Evolutionary conservation across 2,888 invertebrate species (phyloP).

Genomic region (Falcaria lacertinaria): DNA sequence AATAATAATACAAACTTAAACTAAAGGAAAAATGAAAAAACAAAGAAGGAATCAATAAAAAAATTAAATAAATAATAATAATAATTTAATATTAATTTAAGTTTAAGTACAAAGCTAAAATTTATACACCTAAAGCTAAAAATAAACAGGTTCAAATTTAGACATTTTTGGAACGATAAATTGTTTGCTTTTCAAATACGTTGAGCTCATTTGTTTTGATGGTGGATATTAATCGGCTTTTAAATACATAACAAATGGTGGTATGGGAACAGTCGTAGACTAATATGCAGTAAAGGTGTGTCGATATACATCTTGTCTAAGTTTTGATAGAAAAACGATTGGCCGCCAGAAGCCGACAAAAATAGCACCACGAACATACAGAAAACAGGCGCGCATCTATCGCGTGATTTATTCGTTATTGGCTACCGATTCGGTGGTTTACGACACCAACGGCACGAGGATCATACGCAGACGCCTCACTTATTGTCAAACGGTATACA

Average conservation of each 20-base stretch:
- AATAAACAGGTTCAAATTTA: too few species aligned
- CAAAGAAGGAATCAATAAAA: too few species aligned
- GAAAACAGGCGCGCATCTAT: constrained; percentile 70
- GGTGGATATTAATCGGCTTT: constrained; percentile 19
- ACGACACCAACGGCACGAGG: constrained; percentile 44
- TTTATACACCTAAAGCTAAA: too few species aligned
- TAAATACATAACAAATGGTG: constrained; percentile 14
- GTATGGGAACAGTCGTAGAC: constrained; percentile 4
- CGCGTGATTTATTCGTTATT: constrained; percentile 70
- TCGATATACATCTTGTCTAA: constrained; percentile 37
- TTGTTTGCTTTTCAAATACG: background rate
- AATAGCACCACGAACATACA: constrained; percentile 72
- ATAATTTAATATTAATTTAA: too few species aligned
- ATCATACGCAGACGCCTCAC: constrained; percentile 27
- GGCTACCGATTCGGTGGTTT: constrained; percentile 58
- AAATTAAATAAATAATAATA: too few species aligned
- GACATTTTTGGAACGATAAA: background rate
- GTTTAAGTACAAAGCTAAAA: too few species aligned
- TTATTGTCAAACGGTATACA: constrained; percentile 39
- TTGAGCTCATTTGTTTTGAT: constrained; percentile 5
- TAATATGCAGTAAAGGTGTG: constrained; percentile 18
- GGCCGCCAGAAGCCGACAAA: constrained; percentile 43
- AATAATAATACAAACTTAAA: too few species aligned
- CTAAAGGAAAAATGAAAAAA: too few species aligned
- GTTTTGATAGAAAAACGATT: constrained; percentile 58